Evolutionary conservation across 2,797 vertebrate species (phyloP).

Genomic region (Vipera latastei): DNA sequence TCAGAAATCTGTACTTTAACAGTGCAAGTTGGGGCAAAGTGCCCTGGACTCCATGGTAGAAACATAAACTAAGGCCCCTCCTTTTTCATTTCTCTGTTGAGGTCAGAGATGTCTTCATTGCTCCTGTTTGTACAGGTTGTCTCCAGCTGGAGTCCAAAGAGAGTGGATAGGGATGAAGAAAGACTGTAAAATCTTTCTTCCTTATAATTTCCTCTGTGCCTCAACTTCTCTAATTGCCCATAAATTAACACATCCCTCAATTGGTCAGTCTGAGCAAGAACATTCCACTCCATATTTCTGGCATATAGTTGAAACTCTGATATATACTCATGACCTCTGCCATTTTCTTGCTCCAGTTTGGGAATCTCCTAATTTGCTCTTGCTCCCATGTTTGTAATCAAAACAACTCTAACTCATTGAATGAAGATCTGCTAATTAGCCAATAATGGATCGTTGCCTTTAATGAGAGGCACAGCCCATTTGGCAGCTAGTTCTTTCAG

Average conservation of each 20-base stretch:
- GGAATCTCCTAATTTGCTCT: neutral
- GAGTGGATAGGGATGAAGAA: neutral
- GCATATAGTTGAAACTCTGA: neutral
- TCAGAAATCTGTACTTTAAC: neutral
- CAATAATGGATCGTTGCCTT: neutral
- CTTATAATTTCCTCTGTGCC: neutral
- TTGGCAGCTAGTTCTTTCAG: neutral
- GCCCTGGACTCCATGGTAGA: neutral
- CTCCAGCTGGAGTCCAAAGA: neutral
- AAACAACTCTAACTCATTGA: neutral
- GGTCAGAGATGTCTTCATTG: neutral
- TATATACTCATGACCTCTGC: neutral
- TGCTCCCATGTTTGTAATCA: neutral
- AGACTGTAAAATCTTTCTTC: neutral
- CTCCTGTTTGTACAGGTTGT: neutral
- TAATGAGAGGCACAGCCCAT: neutral
- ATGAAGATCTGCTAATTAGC: neutral
- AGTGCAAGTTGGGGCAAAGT: neutral
- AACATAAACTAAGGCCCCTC: neutral
- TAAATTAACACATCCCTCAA: neutral
- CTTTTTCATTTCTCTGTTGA: neutral
- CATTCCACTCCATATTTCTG: neutral
- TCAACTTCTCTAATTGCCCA: neutral
- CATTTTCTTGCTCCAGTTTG: neutral
- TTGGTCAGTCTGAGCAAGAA: neutral